Conservation (phyloP, 2,888 invertebrate genomes). For the Ommatoiulus sabulosus region DNA sequence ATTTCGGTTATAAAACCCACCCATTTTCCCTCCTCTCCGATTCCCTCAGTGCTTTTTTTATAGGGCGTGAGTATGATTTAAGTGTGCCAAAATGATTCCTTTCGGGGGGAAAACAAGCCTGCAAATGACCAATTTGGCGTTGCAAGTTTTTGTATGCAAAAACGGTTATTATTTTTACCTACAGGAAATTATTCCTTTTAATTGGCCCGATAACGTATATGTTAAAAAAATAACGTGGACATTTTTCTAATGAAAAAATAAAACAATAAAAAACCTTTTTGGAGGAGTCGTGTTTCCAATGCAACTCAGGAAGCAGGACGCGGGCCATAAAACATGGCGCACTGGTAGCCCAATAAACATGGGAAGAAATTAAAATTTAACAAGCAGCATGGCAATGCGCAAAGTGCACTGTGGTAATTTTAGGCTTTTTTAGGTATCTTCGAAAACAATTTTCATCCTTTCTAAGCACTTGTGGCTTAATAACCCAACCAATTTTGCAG, state of each 20-base stretch:
- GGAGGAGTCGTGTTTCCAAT: not conserved
- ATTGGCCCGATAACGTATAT: not conserved
- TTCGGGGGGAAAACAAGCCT: not conserved
- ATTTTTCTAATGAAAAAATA: not conserved
- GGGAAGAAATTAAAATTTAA: not conserved
- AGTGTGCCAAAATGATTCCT: not conserved
- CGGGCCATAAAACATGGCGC: not conserved
- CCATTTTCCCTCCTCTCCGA: no score
- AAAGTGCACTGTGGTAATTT: not conserved
- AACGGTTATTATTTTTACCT: not conserved
- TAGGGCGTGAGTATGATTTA: not conserved
- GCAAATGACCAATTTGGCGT: not conserved
- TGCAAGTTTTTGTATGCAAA: not conserved
- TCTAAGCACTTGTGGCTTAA: not conserved
- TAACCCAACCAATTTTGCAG: not conserved
- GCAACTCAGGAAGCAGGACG: constrained; percentile 13
- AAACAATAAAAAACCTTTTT: not conserved
- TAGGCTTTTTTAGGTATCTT: not conserved
- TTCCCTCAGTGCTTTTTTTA: not conserved
- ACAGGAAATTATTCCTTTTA: constrained; percentile 24
- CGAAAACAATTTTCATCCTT: not conserved
- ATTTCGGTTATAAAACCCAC: not conserved
- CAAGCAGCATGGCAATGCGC: not conserved
- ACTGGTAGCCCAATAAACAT: constrained; percentile 26
- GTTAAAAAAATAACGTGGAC: not conserved